Conservation (phyloP, 2,113 vertebrate species). For the Rafetus swinhoei region DNA sequence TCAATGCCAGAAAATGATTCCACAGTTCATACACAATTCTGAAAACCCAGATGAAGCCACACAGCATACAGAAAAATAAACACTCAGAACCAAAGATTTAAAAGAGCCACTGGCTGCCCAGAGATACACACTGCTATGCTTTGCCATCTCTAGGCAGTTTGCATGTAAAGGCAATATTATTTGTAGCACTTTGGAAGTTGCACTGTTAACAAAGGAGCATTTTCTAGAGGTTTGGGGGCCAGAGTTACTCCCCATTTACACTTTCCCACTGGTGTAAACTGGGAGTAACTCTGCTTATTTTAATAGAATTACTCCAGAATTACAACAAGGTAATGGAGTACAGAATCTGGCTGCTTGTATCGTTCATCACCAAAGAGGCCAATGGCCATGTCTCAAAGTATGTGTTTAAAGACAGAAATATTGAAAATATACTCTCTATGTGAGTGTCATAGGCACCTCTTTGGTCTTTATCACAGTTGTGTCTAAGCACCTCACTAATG, state of each 20-base stretch:
- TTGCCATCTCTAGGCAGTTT: not conserved
- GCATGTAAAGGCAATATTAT: not conserved
- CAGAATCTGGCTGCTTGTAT: not conserved
- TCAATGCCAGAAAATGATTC: not conserved
- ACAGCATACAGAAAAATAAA: not conserved
- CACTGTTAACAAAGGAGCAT: not conserved
- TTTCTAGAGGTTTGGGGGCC: not conserved
- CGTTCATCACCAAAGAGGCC: not conserved
- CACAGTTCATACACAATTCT: not conserved
- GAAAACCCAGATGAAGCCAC: not conserved
- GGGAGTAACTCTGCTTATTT: not conserved
- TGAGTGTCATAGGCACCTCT: not conserved
- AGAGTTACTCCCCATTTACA: not conserved
- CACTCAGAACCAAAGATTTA: not conserved
- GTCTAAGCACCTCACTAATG: accelerated
- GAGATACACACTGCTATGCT: accelerated
- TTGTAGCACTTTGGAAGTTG: not conserved
- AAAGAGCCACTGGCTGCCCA: not conserved
- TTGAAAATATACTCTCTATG: not conserved
- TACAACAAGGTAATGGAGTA: not conserved
- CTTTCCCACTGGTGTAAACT: not conserved
- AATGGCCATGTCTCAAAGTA: not conserved
- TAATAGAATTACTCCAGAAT: not conserved
- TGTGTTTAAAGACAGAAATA: not conserved
- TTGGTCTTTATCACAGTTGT: not conserved